Base-by-base conservation (phyloP, 2,888 invertebrate genomes). In the Macrophya alboannulata region DNA sequence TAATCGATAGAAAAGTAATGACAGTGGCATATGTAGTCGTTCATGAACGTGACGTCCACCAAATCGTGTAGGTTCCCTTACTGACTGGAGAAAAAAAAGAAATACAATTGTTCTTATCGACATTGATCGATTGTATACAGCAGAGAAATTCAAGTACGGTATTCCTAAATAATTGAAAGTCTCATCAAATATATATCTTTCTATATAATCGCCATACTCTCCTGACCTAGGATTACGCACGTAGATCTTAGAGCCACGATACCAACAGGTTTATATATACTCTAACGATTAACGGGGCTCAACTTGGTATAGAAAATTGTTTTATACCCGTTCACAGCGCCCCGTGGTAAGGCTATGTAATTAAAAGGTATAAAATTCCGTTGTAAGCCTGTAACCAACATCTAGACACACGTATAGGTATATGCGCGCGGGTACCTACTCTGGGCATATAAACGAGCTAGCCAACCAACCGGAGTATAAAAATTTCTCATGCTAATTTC, bases 341-440 rank as follows among this genome's bases (percentile, higher is more conserved):
- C 55, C 55, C 25, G 62, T 62, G 62, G 25, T 25, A 62, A 25
- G 45, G 74, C 51, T 37, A 45, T 77, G 77, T 77, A 77, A 77
- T 77, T 77, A 77, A 77, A 77, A 51, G 77, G 31, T 55, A 77
- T 77, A 77, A 77, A 51, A 77, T 77, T 77, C 37, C 77, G 31
- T n/a, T 15, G 17, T 37, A 25, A 25, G 55, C 9, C 17, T 62
- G 10, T 31, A 37, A 31, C 21, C 17, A 31, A 31, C 31, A 17
- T 9, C 43, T 15, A 25, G 0, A 77, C 45, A 15, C 77, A 1
- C 1, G n/a, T 31, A 37, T n/a, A 9, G n/a, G 25, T 17, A 17
- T n/a, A 72, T 21, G 21, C 45, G 21, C 45, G 40, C 31, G 15
- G 31, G 45, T 31, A 17, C 45, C 2, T 12, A 51, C 17, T 12